Percentiles rank a stretch among this genome's conserved stretches.
phyloP scores from a whole-genome alignment of 1,140 invertebrate genomes.

The Orchestia grillus region DNA sequence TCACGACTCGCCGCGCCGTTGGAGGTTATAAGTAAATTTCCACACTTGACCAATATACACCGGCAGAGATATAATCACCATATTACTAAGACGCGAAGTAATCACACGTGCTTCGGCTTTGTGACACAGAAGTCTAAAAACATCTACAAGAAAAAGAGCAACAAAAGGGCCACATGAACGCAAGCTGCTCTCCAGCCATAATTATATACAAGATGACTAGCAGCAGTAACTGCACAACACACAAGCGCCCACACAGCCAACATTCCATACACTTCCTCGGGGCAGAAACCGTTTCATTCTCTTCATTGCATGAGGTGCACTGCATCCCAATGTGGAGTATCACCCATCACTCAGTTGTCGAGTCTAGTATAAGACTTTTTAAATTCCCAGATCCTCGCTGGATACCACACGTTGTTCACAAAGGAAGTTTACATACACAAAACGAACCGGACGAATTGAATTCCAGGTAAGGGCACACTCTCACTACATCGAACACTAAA shows the following conservation, averaged over 20 bases:
- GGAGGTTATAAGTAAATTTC: not conserved
- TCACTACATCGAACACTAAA: not conserved
- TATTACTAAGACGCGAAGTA: not conserved
- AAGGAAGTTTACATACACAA: not conserved
- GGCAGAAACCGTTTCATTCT: not conserved
- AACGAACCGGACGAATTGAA: not conserved
- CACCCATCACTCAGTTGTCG: not conserved
- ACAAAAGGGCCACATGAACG: not conserved
- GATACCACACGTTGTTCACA: not conserved
- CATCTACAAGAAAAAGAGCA: not conserved
- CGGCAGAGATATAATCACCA: not conserved
- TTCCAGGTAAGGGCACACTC: not conserved
- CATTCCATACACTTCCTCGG: not conserved
- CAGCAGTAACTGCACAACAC: not conserved
- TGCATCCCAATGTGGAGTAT: not conserved
- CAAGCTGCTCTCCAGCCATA: not conserved
- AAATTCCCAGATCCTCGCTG: not conserved
- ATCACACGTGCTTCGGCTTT: not conserved
- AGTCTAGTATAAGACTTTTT: not conserved
- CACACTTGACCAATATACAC: not conserved
- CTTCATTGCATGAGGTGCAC: not conserved
- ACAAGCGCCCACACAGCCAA: not conserved
- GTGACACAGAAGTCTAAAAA: not conserved
- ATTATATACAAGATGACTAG: conserved; percentile 42
- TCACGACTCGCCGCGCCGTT: too few relatives aligned